Evolutionary conservation across 1,140 invertebrate species (phyloP).

Genomic region (Archegozetes longisetosus): DNA sequence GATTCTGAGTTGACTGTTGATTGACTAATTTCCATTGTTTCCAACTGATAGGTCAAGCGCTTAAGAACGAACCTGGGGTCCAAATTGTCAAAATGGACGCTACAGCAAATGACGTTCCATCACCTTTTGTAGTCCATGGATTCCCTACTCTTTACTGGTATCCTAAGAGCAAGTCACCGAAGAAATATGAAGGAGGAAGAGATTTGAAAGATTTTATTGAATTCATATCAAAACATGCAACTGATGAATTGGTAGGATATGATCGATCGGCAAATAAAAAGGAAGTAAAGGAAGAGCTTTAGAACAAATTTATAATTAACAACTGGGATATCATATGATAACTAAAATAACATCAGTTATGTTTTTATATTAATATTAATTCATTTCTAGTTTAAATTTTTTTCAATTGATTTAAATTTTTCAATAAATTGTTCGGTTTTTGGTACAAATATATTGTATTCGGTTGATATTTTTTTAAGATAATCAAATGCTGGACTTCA

Average conservation of each 20-base stretch:
- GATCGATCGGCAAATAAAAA: conserved; percentile 75
- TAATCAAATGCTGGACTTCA: no score
- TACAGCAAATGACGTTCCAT: conserved; percentile 92
- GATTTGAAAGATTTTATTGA: conserved; percentile 89
- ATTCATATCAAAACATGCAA: conserved; percentile 84
- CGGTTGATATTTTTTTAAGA: no score
- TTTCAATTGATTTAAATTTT: no score
- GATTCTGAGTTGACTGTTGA: no score
- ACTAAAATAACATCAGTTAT: no score
- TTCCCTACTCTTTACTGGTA: conserved; percentile 97
- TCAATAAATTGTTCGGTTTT: no score
- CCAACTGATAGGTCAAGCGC: conserved; percentile 23
- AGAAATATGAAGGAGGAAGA: conserved; percentile 87
- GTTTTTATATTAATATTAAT: no score
- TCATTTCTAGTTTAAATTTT: no score
- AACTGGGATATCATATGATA: no score
- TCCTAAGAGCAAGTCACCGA: conserved; percentile 70
- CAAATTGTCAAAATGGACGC: conserved; percentile 96
- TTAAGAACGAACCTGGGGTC: conserved; percentile 65
- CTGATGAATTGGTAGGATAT: conserved; percentile 68
- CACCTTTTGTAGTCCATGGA: conserved; percentile 77
- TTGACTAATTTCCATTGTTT: not conserved
- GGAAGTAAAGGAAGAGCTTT: conserved; percentile 46
- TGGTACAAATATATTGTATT: no score
- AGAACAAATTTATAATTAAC: conserved; percentile 23